phyloP scores from a whole-genome alignment of 2,113 vertebrate species.

The Eulacestoma nigropectus region DNA sequence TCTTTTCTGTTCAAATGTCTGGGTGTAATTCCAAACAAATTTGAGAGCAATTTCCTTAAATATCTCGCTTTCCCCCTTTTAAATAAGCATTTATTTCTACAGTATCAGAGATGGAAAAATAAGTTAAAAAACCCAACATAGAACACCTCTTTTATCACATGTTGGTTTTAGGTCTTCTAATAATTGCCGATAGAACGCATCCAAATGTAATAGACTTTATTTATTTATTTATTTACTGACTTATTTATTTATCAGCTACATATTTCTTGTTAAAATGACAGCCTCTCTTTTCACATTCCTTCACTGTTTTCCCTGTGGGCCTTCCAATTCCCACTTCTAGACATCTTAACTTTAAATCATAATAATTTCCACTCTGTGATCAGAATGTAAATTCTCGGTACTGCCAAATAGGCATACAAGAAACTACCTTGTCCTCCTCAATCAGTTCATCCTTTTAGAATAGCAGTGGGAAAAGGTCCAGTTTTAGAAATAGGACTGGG shows the following conservation, averaged over 20 bases:
- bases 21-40: not conserved
- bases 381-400: slow-evolving; percentile 58
- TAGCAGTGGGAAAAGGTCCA: not conserved
- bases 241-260: slow-evolving; percentile 54
- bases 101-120: not conserved
- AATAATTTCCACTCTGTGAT: slow-evolving; percentile 46
- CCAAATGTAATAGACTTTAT: not conserved
- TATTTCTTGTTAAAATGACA: slow-evolving; percentile 54
- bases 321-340: slow-evolving; percentile 46
- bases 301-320: slow-evolving; percentile 19
- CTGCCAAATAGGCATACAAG: slow-evolving; percentile 2
- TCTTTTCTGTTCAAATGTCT: not conserved
- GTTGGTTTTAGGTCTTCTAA: not conserved
- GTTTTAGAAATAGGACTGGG: not conserved
- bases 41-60: not conserved
- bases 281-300: slow-evolving; percentile 43
- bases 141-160: slow-evolving; percentile 11
- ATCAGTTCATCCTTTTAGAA: not conserved
- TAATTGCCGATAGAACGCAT: not conserved
- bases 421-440: not conserved
- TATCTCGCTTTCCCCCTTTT: rapidly evolving
- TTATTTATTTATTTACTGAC: not conserved
- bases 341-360: slow-evolving; percentile 63
- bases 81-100: not conserved
- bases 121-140: not conserved